Evolutionary conservation across 35 echinoderm and acorn worm species (phyloP), one percentile per base, ranked within the genome.

Genomic region (Apostichopus parvimensis): DNA sequence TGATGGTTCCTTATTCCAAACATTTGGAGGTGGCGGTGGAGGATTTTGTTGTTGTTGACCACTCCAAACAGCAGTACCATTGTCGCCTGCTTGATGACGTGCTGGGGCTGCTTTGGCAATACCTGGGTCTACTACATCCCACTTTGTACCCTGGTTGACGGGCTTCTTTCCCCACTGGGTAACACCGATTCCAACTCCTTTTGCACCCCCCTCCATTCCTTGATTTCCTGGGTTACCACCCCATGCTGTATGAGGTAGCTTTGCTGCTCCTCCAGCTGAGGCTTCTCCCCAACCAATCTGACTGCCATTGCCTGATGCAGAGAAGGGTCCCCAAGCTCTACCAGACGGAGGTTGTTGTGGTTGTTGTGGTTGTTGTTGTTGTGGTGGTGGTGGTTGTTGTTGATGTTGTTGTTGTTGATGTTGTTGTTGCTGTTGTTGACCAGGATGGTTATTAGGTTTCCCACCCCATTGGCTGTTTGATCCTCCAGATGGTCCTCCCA

Each of bases 61-160:
- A 28, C 91, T 83, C 96, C 96, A 98, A 25, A 88, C 96, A 77
- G 93, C 87, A 20, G 92, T 95, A 9, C 94, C 94, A 77, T 87
- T 85, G 64, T 98, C 94, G 14, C 60, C 58, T 77, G 21, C 70
- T 15, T 70, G 90, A 21, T 21, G 78, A 54, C 6, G 34, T 78
- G 20, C 73, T 91, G 56, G 78, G 34, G 57, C 66, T 73, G 55
- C 18, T 23, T 72, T 83, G 28, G 56, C 65, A 23, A 77, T 60
- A 45, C 34, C 34, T 45, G 34, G 34, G 34, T 45, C 34, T 45
- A 45, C 34, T 13, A 86, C 92, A 25, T 95, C 96, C 96, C 96
- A 98, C 14, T 70, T 72, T 52, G 86, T 94, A 62, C 81, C 81
- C 57, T 57, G 81, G 52, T 84, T 84, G 52, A 84, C 58, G 18